Percentiles rank a stretch among this genome's conserved stretches.
Evolutionary conservation across 2,113 vertebrate species (phyloP).

Genomic region (Zosterops japonicus): DNA sequence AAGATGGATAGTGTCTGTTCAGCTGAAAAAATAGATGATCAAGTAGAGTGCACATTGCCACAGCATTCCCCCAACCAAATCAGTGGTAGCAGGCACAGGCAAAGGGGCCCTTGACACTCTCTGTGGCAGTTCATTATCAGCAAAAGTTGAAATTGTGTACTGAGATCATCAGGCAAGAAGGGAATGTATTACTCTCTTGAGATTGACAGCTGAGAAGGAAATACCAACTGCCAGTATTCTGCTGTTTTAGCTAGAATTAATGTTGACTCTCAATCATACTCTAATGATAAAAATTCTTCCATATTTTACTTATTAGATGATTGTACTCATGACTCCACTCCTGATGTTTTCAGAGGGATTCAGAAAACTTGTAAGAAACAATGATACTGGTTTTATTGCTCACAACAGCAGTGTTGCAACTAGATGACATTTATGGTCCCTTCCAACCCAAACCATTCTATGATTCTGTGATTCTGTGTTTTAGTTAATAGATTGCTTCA

Average conservation of each 20-base stretch:
- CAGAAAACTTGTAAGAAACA: not conserved
- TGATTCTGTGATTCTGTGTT: not conserved
- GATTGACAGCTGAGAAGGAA: not conserved
- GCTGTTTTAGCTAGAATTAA: not conserved
- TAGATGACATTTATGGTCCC: not conserved
- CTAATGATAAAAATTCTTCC: not conserved
- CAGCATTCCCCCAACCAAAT: not conserved
- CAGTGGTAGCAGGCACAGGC: not conserved
- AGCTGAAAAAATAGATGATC: not conserved
- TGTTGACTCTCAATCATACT: not conserved
- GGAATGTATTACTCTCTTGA: not conserved
- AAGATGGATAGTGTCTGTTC: not conserved
- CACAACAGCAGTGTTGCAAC: not conserved
- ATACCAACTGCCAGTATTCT: not conserved
- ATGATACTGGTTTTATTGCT: not conserved
- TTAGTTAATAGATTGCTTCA: not conserved
- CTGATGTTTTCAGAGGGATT: not conserved
- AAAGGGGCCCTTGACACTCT: not conserved
- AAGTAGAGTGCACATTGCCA: fast-evolving
- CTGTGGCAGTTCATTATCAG: not conserved
- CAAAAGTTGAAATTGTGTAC: not conserved
- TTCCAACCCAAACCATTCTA: not conserved
- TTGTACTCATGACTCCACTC: not conserved
- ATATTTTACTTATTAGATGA: not conserved
- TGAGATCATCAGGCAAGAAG: not conserved